Percentiles rank a stretch among this genome's conserved stretches.
These are phyloP conservation scores for Acanthochromis polyacanthus DNA, from an alignment of 2,113 vertebrate genomes.

Conservation along the genomic window DNA sequence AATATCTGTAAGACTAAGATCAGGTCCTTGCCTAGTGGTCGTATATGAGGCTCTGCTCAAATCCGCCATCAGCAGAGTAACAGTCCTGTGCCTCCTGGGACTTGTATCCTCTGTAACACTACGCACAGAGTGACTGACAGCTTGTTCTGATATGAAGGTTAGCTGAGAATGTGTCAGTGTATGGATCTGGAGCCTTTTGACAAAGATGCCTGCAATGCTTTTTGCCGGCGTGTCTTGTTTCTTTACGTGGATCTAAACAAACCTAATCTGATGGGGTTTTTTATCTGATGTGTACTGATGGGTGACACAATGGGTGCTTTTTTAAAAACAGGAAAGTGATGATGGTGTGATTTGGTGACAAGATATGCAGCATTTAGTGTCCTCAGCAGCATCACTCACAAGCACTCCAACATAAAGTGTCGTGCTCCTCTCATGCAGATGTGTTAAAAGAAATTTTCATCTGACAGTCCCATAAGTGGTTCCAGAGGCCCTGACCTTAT, in stretches of 20 bases:
- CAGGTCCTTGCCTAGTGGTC: neutral
- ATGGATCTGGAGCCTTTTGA: neutral
- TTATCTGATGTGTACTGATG: neutral
- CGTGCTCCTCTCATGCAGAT: neutral
- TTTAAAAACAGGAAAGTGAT: neutral
- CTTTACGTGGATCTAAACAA: neutral
- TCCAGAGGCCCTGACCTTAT: neutral
- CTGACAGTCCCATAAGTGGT: neutral
- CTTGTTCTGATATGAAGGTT: constrained; percentile 10
- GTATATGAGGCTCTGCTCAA: neutral
- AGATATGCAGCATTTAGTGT: neutral
- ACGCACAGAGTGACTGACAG: constrained; percentile 22
- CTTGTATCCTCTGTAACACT: neutral
- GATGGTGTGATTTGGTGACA: neutral
- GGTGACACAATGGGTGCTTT: neutral
- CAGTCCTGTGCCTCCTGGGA: constrained; percentile 7
- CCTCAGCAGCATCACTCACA: neutral
- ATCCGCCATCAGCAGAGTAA: neutral
- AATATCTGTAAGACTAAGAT: neutral
- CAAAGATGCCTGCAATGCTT: neutral
- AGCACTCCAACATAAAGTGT: neutral
- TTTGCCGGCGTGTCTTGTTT: neutral
- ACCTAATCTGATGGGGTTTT: neutral
- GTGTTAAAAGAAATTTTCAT: constrained; percentile 19
- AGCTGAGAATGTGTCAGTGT: neutral